Evolutionary conservation across 2,113 vertebrate species (phyloP).

Genomic region (Upupa epops): DNA sequence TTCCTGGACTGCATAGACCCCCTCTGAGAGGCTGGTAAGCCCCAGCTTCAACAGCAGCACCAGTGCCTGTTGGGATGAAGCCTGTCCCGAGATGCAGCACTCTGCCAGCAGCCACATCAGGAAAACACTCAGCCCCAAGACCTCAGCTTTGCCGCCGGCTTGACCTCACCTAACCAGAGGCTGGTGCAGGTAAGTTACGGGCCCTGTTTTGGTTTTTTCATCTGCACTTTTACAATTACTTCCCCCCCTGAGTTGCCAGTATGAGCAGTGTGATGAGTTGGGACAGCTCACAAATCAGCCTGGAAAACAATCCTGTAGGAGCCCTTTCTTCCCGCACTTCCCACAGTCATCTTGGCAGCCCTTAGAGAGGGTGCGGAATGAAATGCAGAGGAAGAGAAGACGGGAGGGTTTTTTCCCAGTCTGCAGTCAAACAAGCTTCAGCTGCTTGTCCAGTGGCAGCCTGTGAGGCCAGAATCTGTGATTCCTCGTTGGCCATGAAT

Average conservation of each 20-base stretch:
- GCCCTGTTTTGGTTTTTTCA: not conserved
- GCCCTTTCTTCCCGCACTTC: not conserved
- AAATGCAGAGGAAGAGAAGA: not conserved
- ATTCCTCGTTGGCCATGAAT: not conserved
- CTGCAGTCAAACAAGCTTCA: not conserved
- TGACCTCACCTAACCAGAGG: not conserved
- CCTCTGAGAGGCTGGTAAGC: not conserved
- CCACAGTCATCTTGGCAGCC: not conserved
- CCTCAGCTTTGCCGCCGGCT: not conserved
- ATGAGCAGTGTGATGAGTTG: not conserved
- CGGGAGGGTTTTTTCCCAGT: not conserved
- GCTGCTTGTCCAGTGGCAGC: not conserved
- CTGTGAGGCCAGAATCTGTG: not conserved
- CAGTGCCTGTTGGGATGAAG: not conserved
- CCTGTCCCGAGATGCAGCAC: not conserved
- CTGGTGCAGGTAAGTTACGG: not conserved
- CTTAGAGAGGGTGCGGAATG: not conserved
- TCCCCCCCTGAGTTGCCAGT: rapidly evolving
- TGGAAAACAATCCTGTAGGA: not conserved
- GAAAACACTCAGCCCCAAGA: not conserved
- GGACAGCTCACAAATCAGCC: not conserved
- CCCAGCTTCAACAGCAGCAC: rapidly evolving
- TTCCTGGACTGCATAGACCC: not conserved
- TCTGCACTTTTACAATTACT: not conserved
- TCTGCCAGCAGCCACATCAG: rapidly evolving